phyloP scores from a whole-genome alignment of 2,113 vertebrate species.

The Aptenodytes patagonicus region DNA sequence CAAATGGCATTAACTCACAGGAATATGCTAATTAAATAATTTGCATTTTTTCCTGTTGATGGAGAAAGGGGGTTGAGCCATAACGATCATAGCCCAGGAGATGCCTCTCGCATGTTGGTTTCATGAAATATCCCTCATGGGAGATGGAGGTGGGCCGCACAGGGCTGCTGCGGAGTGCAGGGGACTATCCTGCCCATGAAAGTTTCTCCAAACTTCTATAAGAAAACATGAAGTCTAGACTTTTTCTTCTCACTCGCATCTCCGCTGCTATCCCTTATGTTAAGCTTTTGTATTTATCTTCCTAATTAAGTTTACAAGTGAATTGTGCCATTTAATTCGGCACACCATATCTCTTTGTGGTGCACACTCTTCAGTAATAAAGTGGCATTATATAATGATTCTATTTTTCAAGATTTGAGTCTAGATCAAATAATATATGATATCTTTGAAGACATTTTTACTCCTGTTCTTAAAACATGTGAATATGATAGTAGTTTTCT shows the following conservation, averaged over 20 bases:
- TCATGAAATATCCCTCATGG: background rate
- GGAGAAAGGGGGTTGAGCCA: background rate
- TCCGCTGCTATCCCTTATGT: background rate
- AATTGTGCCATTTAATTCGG: slow-evolving; percentile 45
- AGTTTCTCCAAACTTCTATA: background rate
- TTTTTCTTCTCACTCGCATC: background rate
- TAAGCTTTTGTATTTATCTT: slow-evolving; percentile 39
- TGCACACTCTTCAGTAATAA: slow-evolving; percentile 28
- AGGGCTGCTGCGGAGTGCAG: background rate
- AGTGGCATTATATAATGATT: slow-evolving; percentile 39
- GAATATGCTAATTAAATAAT: slow-evolving; percentile 60
- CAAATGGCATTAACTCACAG: slow-evolving; percentile 48
- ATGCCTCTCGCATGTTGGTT: background rate
- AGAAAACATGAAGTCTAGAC: background rate
- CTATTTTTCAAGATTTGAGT: slow-evolving; percentile 52
- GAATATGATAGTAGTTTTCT: slow-evolving; percentile 10
- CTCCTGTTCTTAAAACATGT: slow-evolving; percentile 29
- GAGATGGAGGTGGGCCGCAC: background rate
- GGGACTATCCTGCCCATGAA: background rate
- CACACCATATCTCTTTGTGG: slow-evolving; percentile 23
- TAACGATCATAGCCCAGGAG: background rate
- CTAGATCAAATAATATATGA: slow-evolving; percentile 48
- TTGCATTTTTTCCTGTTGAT: slow-evolving; percentile 47
- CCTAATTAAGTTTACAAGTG: slow-evolving; percentile 69
- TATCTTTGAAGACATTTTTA: slow-evolving; percentile 28